Evolutionary conservation across 2,888 invertebrate species (phyloP), one percentile per base, ranked within the genome.

Genomic region (Drosophila sordidapex): DNA sequence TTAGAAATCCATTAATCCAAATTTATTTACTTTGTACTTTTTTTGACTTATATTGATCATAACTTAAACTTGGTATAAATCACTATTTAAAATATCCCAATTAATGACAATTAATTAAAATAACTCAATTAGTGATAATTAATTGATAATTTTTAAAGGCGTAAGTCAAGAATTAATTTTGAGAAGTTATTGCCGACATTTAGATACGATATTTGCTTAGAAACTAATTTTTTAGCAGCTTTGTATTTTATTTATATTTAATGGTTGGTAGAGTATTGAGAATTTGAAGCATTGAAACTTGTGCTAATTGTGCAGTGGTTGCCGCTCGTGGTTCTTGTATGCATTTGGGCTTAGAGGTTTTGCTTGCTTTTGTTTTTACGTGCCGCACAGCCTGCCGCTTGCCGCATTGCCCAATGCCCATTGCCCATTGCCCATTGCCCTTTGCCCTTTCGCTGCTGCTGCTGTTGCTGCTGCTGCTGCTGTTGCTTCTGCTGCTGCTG

Each of bases 291-390:
- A 25, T 40, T n/a, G 5, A 1, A 25, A 13, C 33, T 38, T 11
- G 21, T 35, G 15, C 25, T 38, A 31, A 66, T 43, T 40, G 58
- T 53, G 58, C 56, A 57, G 65, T 68, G 54, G 56, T 63, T 69
- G 56, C 40, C 62, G 43, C 51, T 46, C 10, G 54, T 59, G 64
- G 33, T 46, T 36, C 36, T 84, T 90, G 81, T 79, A 84, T 87
- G 90, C 88, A 87, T 90, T 90, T 90, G 81, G 82, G 89, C 87
- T 89, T 84, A 76, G 82, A 82, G 86, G 74, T 89, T 90, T 89
- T 82, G 68, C 81, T 83, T 90, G 85, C 85, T 87, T 87, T 90
- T 87, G 77, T 90, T 90, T 82, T 87, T 90, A 80, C 82, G 66
- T 70, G 73, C 57, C 79, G 60, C 64, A 66, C 83, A 68, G 85